A percentile compares a stretch with the other conserved stretches of the same genome.
Conservation (phyloP, 2,113 vertebrate species). For the Eclectus roratus region DNA sequence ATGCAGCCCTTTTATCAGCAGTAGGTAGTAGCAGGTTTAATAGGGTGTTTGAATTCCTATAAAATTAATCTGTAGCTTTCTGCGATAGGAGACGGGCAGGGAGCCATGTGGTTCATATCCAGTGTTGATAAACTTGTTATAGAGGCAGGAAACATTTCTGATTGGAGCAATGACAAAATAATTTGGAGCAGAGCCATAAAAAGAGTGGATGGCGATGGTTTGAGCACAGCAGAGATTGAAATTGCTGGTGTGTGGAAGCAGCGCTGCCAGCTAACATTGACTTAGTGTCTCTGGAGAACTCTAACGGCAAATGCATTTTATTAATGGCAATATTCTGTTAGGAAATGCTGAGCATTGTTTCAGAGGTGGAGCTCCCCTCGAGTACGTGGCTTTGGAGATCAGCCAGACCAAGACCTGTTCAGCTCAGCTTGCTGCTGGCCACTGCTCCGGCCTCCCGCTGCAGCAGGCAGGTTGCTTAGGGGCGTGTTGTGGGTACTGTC, state of each 20-base stretch:
- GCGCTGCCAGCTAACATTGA: slow-evolving; percentile 63
- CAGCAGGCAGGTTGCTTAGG: not conserved
- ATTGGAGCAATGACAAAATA: slow-evolving; percentile 64
- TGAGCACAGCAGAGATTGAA: slow-evolving; percentile 65
- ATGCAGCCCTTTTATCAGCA: slow-evolving; percentile 54
- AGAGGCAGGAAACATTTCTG: slow-evolving; percentile 64
- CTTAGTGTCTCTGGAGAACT: slow-evolving; percentile 60
- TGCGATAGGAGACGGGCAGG: slow-evolving; percentile 56
- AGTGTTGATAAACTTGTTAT: slow-evolving; percentile 67
- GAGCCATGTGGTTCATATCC: slow-evolving; percentile 67
- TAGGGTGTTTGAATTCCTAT: slow-evolving; percentile 70
- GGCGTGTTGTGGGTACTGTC: not conserved
- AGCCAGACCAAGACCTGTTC: not conserved
- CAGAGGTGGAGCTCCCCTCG: slow-evolving; percentile 6
- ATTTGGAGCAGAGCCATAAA: slow-evolving; percentile 58
- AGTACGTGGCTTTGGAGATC: not conserved
- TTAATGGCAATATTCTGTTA: slow-evolving; percentile 60
- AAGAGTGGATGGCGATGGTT: slow-evolving; percentile 53
- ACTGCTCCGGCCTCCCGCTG: not conserved
- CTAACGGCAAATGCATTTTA: slow-evolving; percentile 67
- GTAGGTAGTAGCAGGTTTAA: slow-evolving; percentile 68
- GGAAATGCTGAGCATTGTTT: slow-evolving; percentile 44
- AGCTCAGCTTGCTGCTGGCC: not conserved
- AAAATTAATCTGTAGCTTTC: slow-evolving; percentile 70
- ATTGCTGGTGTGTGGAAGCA: slow-evolving; percentile 67